Percentiles rank a stretch among this genome's conserved stretches.
Conservation (phyloP, 2,113 vertebrate species). For the Oophaga pumilio region DNA sequence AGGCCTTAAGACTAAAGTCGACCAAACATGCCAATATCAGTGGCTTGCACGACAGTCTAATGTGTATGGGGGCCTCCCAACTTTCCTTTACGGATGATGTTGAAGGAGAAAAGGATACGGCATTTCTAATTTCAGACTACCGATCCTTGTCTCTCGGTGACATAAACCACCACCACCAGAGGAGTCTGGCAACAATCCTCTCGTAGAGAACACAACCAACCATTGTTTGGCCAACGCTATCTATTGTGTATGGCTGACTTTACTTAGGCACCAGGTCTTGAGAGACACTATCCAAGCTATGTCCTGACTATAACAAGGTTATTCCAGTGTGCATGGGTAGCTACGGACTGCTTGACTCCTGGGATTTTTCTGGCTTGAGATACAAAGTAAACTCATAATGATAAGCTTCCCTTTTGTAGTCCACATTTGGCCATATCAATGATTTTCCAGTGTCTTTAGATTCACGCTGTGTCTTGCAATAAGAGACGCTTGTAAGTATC, state of each 20-base stretch:
- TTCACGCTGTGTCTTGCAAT: conserved; percentile 16
- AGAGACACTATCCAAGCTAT: not conserved
- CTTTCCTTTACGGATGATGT: too few relatives aligned
- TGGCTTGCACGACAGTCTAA: too few relatives aligned
- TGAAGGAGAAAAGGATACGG: too few relatives aligned
- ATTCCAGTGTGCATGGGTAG: not conserved
- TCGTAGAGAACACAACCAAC: too few relatives aligned
- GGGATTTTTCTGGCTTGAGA: not conserved
- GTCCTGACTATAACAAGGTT: not conserved
- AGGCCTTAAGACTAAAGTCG: not conserved
- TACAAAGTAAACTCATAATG: not conserved
- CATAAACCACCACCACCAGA: too few relatives aligned
- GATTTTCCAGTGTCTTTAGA: not conserved
- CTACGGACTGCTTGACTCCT: not conserved
- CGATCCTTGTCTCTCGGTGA: too few relatives aligned
- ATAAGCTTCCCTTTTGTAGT: conserved; percentile 2
- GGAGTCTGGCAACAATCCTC: too few relatives aligned
- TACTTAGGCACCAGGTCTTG: not conserved
- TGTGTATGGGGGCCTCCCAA: too few relatives aligned
- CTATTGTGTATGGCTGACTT: too few relatives aligned
- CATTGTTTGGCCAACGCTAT: too few relatives aligned
- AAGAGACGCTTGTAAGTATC: not conserved
- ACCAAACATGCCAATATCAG: too few relatives aligned
- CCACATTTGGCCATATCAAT: not conserved
- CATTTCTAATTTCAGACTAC: too few relatives aligned